Base-by-base conservation (phyloP, 2,113 vertebrate genomes). In the Thamnaconus septentrionalis region DNA sequence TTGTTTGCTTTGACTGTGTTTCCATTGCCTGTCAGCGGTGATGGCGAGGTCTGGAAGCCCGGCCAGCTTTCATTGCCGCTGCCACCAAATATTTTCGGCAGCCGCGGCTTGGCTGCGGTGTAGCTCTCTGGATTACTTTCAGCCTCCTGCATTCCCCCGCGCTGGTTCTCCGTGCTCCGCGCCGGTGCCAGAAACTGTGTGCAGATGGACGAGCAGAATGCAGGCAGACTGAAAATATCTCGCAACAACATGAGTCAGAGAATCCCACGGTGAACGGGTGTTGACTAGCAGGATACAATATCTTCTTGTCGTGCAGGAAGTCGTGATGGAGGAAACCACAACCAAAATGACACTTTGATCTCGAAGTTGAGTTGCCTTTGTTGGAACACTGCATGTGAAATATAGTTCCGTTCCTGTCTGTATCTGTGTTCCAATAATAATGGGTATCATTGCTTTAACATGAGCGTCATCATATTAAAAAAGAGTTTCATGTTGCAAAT, bases 1-100 rank as follows among this genome's bases (percentile, higher is more conserved):
- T 80, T 84, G 82, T 90, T 87, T 78, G 69, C 52, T 78, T 69
- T 73, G 78, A 77, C 71, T 73, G 66, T 77, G 75, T 83, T 88
- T 86, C 81, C 58, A 69, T 71, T 70, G 77, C 45, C 61, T 64
- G 73, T 86, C 78, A 81, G 84, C 72, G 72, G 64, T 54, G 67
- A 59, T 69, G 67, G 47, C 62, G 62, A 63, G 18, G 49, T 65
- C 59, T 62, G 55, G 59, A 31, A 31, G 61, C 76, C n/a, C 45
- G 63, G 61, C 56, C 44, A 31, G 56, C 53, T 71, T 79, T 68
- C 56, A 78, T 82, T 65, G 79, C 73, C 55, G 50, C 71, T 71
- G 78, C 69, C 64, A 12, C 64, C 76, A 77, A 31, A 84, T 81
- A 74, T 86, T 80, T 62, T 76, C 58, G 66, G 66, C 58, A 69